phyloP scores from a whole-genome alignment of 2,797 vertebrate genomes.

The Lithobates pipiens region DNA sequence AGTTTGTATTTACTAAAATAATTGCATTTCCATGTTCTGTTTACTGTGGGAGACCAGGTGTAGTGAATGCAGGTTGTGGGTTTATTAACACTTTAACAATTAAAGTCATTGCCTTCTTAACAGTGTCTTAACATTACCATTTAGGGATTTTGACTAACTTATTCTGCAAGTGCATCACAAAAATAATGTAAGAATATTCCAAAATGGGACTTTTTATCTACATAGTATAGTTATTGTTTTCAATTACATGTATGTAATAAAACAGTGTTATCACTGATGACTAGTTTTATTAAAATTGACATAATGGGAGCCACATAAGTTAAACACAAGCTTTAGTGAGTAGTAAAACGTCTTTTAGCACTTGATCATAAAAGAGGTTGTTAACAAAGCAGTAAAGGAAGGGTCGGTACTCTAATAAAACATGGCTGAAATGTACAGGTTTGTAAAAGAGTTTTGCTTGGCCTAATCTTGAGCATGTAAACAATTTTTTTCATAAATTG shows the following conservation, averaged over 20 bases:
- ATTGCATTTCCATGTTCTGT: too few species aligned
- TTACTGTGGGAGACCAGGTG: too few species aligned
- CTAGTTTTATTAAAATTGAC: slow-evolving; percentile 2
- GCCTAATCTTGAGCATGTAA: not conserved
- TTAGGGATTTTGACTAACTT: not conserved
- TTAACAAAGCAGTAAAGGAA: not conserved
- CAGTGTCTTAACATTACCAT: not conserved
- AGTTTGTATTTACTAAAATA: too few species aligned
- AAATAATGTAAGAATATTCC: not conserved
- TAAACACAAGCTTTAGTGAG: slow-evolving; percentile 1
- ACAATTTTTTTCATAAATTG: not conserved
- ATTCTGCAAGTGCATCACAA: not conserved
- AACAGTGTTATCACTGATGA: not conserved
- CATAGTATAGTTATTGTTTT: not conserved
- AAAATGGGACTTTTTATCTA: not conserved
- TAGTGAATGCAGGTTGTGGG: too few species aligned
- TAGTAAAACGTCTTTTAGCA: not conserved
- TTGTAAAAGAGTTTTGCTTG: not conserved
- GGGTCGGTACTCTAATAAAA: not conserved
- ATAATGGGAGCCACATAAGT: not conserved
- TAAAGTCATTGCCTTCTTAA: not conserved
- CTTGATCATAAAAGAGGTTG: not conserved
- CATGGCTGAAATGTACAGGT: not conserved
- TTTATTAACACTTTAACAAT: too few species aligned
- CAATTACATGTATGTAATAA: not conserved